phyloP scores from a whole-genome alignment of 2,113 vertebrate species.

The Clarias gariepinus region DNA sequence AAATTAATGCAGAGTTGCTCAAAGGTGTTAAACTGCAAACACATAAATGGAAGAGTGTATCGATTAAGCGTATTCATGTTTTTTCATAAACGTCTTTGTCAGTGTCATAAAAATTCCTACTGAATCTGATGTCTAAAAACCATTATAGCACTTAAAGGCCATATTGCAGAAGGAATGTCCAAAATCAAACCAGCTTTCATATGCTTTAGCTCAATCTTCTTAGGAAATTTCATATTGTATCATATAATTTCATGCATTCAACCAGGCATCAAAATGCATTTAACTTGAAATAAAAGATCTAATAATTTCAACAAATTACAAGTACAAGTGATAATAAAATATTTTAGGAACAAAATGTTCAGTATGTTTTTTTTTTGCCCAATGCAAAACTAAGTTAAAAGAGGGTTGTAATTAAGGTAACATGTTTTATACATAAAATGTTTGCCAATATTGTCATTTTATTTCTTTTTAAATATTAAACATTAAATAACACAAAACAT shows the following conservation, averaged over 20 bases:
- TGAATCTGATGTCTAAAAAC: neutral
- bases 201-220: neutral
- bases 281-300: neutral
- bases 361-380: neutral
- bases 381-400: neutral
- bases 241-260: neutral
- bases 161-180: neutral
- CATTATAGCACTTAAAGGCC: too few species aligned
- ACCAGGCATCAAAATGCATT: neutral
- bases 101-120: neutral
- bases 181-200: neutral
- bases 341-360: neutral
- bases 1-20: constrained; percentile 69
- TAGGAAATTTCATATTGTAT: neutral
- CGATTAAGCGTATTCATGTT: neutral
- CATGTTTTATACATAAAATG: neutral
- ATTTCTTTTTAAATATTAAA: neutral
- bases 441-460: neutral
- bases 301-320: neutral
- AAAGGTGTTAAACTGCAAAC: constrained; percentile 60
- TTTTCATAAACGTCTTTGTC: neutral
- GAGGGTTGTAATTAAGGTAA: neutral
- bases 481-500: neutral
- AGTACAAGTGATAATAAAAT: neutral
- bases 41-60: neutral